Evolutionary conservation across 2,888 invertebrate species (phyloP), one percentile per base, ranked within the genome.

Genomic region (Cantharis nigra): DNA sequence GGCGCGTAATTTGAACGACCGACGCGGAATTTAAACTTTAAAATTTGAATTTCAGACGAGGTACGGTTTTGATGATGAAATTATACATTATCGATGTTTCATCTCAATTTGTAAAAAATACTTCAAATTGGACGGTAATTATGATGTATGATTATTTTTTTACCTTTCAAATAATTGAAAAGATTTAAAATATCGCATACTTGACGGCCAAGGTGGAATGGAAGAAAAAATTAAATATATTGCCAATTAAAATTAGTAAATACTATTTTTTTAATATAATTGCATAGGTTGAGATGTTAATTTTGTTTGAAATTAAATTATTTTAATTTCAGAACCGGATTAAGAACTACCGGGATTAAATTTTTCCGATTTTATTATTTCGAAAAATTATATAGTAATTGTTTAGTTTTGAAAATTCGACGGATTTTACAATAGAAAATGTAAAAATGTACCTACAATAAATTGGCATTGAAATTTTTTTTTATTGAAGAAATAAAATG

Each of bases 121-220:
- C 13, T 23, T 65, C 3, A 65, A 65, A 65, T 65, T 23, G n/a
- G 20, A 65, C 23, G 23, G 23, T 65, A 65, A 65, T 65, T 65
- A 65, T 65, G 65, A 65, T 65, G 65, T 65, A 65, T 65, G 33
- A n/a, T 33, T 33, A 65, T 65, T 65, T 65, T 65, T 65, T 65
- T 65, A 65, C 65, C 33, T 65, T 65, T 65, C 65, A 65, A 65
- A 65, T 65, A 65, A 23, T 65, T 65, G 23, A 65, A 65, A 63
- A 65, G 16, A 33, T 33, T 33, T 33, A 33, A 33, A 33, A 33
- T 33, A 33, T 33, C 33, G 33, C 33, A 33, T 33, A 33, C 33
- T 5, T 33, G 33, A n/a, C 33, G 33, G 33, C 33, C 33, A 33
- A 33, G 33, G 33, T 33, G n/a, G 33, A 13, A 33, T n/a, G n/a